Percentiles rank a stretch among this genome's conserved stretches.
phyloP scores from a whole-genome alignment of 2,113 vertebrate genomes.

The Notechis scutatus region DNA sequence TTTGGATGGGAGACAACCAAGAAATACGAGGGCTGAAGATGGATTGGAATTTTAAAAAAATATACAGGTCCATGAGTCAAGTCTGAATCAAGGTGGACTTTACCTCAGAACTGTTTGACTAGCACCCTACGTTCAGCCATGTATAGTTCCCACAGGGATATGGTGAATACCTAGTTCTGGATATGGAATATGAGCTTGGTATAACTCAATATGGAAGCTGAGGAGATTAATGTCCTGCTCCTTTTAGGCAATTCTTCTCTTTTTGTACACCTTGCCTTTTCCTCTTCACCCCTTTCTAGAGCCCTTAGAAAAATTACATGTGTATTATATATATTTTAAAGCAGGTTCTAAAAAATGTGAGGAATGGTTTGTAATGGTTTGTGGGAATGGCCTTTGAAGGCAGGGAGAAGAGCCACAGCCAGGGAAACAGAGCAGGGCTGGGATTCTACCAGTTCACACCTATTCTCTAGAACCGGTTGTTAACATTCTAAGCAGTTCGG shows the following conservation, averaged over 20 bases:
- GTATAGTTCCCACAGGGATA: neutral
- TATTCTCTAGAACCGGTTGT: no score
- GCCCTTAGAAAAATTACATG: neutral
- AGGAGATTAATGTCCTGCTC: neutral
- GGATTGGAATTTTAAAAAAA: neutral
- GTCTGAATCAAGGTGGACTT: neutral
- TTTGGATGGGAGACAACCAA: neutral
- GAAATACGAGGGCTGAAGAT: neutral
- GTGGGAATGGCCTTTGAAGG: neutral
- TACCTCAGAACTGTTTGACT: neutral
- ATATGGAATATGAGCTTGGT: neutral
- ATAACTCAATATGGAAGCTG: neutral
- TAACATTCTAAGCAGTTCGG: no score
- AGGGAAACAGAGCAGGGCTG: neutral
- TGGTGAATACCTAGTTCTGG: neutral
- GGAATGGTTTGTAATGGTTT: neutral
- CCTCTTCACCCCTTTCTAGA: neutral
- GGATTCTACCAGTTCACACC: no score
- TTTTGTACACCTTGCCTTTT: neutral
- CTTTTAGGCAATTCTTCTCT: neutral
- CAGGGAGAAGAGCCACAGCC: neutral
- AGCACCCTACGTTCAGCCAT: neutral
- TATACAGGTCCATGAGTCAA: neutral
- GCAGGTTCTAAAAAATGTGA: neutral
- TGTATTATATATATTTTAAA: neutral